Conservation (phyloP, 1,140 invertebrate genomes). For the Samia ricini region DNA sequence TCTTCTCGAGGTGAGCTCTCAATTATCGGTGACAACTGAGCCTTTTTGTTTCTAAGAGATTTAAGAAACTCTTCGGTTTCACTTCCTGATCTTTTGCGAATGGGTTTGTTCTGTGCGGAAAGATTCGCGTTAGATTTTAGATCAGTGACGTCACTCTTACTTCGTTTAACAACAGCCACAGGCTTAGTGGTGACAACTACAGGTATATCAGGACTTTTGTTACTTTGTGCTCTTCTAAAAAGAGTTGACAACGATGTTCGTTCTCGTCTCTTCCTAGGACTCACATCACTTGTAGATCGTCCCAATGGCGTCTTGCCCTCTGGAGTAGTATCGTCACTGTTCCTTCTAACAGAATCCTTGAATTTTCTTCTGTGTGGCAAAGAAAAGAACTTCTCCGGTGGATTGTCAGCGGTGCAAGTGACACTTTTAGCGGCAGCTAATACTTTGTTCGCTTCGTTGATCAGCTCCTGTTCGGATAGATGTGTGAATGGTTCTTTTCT, state of each 20-base stretch:
- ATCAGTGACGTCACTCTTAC: conserved; percentile 84
- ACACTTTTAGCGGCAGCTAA: conserved; percentile 82
- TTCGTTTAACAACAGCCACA: conserved; percentile 76
- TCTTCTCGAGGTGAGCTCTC: conserved; percentile 83
- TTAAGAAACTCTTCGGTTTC: conserved; percentile 77
- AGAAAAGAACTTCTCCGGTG: conserved; percentile 81
- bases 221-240: conserved; percentile 77
- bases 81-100: conserved; percentile 72
- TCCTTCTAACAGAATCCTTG: conserved; percentile 62
- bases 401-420: conserved; percentile 78
- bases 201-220: conserved; percentile 53
- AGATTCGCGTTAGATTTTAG: conserved; percentile 74
- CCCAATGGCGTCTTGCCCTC: conserved; percentile 57
- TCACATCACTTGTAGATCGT: conserved; percentile 78
- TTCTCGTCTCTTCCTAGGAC: conserved; percentile 65
- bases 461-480: conserved; percentile 82
- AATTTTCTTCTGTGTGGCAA: conserved; percentile 78
- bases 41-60: conserved; percentile 77
- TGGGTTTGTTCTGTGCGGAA: conserved; percentile 56
- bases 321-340: conserved; percentile 59
- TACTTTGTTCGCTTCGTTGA: conserved; percentile 84
- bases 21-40: conserved; percentile 87
- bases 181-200: conserved; percentile 67
- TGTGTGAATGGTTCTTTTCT: conserved; percentile 82
- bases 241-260: conserved; percentile 79